Percentiles rank a stretch among this genome's conserved stretches.
Evolutionary conservation across 1,140 invertebrate species (phyloP).

Genomic region (Nebria ingens): DNA sequence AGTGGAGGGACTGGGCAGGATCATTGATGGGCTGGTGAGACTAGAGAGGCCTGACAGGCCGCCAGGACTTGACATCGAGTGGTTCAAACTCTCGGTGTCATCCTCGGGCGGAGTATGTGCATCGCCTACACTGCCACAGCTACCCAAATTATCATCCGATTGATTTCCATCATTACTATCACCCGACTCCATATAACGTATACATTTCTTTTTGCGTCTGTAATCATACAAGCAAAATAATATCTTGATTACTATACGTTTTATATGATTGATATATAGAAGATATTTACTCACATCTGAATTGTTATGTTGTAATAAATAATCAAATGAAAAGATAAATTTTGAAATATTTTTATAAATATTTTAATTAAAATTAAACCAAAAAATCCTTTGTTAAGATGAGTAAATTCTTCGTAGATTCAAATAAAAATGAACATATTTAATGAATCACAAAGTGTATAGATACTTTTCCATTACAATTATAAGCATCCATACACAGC

Average conservation of each 20-base stretch:
- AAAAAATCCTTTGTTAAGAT: too few species aligned
- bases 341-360: too few species aligned
- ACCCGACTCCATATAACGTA: slow-evolving; percentile 80
- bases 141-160: slow-evolving; percentile 67
- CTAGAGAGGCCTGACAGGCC: slow-evolving; percentile 65
- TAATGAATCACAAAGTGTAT: too few species aligned
- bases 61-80: slow-evolving; percentile 66
- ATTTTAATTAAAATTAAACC: too few species aligned
- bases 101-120: slow-evolving; percentile 56
- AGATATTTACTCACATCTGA: too few species aligned
- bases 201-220: slow-evolving; percentile 98
- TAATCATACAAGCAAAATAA: slow-evolving; percentile 34
- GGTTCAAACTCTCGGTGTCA: slow-evolving; percentile 49
- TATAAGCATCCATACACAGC: background rate
- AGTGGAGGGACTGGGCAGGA: slow-evolving; percentile 51
- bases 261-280: too few species aligned
- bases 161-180: slow-evolving; percentile 60
- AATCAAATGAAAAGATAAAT: too few species aligned
- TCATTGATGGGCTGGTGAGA: slow-evolving; percentile 61
- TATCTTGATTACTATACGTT: too few species aligned
- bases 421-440: too few species aligned
- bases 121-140: slow-evolving; percentile 64
- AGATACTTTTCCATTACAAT: too few species aligned
- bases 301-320: too few species aligned
- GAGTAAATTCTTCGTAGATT: too few species aligned